Base-by-base conservation (phyloP, 2,113 vertebrate genomes). In the Xiphophorus hellerii region DNA sequence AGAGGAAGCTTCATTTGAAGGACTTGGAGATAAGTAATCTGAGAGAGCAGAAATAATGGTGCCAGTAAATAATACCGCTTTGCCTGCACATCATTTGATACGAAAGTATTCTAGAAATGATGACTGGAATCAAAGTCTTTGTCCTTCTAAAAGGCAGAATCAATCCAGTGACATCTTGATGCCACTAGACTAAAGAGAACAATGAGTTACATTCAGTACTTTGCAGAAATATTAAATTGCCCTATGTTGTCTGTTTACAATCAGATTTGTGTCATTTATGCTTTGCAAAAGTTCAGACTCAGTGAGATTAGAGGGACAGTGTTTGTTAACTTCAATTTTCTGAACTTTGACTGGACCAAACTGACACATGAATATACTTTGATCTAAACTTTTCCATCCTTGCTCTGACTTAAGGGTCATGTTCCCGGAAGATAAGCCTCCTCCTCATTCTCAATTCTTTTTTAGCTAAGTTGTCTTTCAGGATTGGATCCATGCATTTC, bases 1-100 rank as follows among this genome's bases (percentile, higher is more conserved):
- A 69, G 60, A 69, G 68, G 27, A 71, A 51, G 54, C 25, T 62
- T 42, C 61, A 37, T 76, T 77, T 76, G 54, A 87, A 76, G 78
- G 35, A 63, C 54, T 62, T 51, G 42, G 62, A 35, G 13, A 70
- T 63, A 73, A 66, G 66, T 70, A 81, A 81, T 81, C 11, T 25
- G 75, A 82, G 66, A 84, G 58, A 25, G 1, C 44, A 61, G 10
- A 73, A 14, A 44, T 11, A 35, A 11, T 58, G 27, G 17, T 78
- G 7, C 66, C 6, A 69, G 9, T 39, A 60, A 12, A 68, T 61
- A 62, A 37, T 20, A 28, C 17, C 14, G 1, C 11, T 29, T 60
- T 35, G 20, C 20, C 31, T 75, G 65, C 5, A 28, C 17, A 30
- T 20, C 22, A 69, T 29, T 48, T 5, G 9, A 25, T 69, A 62